A percentile compares a stretch with the other conserved stretches of the same genome.
These are phyloP conservation scores for Drosophila nigrodunni DNA, from an alignment of 1,140 invertebrate species.

Conservation along the genomic window DNA sequence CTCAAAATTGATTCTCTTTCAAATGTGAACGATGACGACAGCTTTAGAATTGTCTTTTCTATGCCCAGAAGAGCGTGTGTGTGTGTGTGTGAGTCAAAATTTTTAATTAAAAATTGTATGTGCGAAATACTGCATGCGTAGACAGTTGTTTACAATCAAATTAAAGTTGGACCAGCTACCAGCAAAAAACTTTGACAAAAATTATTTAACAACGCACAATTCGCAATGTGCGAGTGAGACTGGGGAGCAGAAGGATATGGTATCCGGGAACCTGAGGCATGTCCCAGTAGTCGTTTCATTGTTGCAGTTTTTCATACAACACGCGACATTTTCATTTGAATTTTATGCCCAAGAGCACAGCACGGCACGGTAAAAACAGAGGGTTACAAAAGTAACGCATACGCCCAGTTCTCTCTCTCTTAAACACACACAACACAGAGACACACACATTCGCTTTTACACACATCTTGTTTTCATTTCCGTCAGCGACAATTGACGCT, in stretches of 20 bases:
- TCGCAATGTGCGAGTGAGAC: neutral
- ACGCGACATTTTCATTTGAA: constrained; percentile 82
- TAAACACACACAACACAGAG: constrained; percentile 6
- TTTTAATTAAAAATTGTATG: constrained; percentile 44
- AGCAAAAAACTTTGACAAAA: constrained; percentile 25
- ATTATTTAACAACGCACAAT: constrained; percentile 45
- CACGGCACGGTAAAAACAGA: constrained; percentile 24
- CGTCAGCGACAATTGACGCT: constrained; percentile 83
- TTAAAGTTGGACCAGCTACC: constrained; percentile 29
- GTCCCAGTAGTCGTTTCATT: constrained; percentile 61
- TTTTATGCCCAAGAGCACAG: constrained; percentile 76
- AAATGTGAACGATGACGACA: constrained; percentile 58
- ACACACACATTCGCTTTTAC: neutral
- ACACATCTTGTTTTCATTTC: constrained; percentile 81
- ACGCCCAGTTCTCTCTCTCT: constrained; percentile 23
- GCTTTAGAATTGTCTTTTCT: constrained; percentile 53
- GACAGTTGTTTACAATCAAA: constrained; percentile 51
- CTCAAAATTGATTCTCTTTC: constrained; percentile 75
- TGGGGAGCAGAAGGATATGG: neutral
- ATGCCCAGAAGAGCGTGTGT: neutral
- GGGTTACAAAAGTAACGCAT: constrained; percentile 69
- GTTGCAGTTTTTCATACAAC: constrained; percentile 67
- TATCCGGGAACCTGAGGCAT: constrained; percentile 17
- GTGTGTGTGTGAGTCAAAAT: neutral
- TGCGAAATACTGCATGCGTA: constrained; percentile 6